Base-by-base conservation (phyloP, 2,888 invertebrate genomes). In the Tinea pellionella region DNA sequence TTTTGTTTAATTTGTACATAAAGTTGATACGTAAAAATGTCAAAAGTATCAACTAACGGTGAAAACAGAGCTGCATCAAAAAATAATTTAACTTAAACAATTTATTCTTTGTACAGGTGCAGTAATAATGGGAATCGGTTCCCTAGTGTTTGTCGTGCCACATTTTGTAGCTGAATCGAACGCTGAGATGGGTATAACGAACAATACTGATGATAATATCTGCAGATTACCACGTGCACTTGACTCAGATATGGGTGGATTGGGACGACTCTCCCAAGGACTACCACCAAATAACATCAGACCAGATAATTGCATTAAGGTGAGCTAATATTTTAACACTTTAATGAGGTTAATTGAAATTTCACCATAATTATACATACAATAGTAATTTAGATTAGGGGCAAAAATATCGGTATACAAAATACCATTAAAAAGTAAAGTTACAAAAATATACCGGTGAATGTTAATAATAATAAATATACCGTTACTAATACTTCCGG, bases 91-190 rank as follows among this genome's bases (percentile, higher is more conserved):
- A 6, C 2, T 37, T 6, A 37, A 2, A 37, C 2, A 12, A 37
- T 2, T 37, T 2, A 9, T 12, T 37, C 4, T 16, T 16, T 15
- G 2, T 66, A 9, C 69, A 92, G 94, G 95, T 71, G 95, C 96
- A 61, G 92, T 97, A 61, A 93, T 97, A 71, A 97, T 97, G 96
- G 97, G 96, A 62, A 90, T 96, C 69, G 97, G 97, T 0, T 96
- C 97, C 43, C 88, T 97, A 73, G 92, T 97, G 67, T 97, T 97
- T 78, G 95, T 96, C 84, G 90, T 97, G 71, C 97, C 97, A 62
- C 97, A 98, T 80, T 96, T 97, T 76, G 93, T 94, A 60, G 94
- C 94, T 62, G 94, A 94, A 76, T 90, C 92, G 61, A 93, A 93
- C 75, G 89, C 92, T 63, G 92, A 91, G 63, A 91, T 92, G 67